Evolutionary conservation across 2,113 vertebrate species (phyloP).

Genomic region (Melanocharis versteri): DNA sequence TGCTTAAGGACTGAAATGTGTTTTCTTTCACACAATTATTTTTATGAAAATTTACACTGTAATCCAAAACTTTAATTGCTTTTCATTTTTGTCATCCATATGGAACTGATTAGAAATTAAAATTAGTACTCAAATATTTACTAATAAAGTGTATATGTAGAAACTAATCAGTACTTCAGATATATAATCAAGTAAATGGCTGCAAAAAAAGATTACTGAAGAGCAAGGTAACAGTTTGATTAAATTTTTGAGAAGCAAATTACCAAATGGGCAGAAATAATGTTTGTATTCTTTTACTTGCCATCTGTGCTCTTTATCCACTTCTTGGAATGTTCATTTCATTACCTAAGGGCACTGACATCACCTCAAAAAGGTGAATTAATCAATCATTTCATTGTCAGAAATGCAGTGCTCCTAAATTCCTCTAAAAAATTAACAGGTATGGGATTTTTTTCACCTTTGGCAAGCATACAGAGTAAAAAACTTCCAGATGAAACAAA

Average conservation of each 20-base stretch:
- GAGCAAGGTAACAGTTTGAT: not conserved
- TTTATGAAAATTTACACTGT: not conserved
- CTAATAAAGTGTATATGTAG: not conserved
- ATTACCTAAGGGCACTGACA: not conserved
- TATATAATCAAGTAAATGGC: not conserved
- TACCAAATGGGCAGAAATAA: not conserved
- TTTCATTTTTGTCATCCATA: not conserved
- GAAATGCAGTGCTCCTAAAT: not conserved
- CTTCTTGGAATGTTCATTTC: not conserved
- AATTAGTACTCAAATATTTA: not conserved
- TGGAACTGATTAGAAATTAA: not conserved
- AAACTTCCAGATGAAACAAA: not conserved
- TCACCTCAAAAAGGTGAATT: not conserved
- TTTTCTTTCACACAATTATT: not conserved
- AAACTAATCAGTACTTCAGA: not conserved
- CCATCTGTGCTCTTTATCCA: not conserved
- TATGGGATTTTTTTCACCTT: not conserved
- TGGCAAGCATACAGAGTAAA: not conserved
- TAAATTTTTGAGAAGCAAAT: not conserved
- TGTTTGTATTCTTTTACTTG: not conserved
- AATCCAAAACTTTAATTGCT: not conserved
- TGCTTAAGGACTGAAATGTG: not conserved
- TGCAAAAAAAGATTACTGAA: not conserved
- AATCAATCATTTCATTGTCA: not conserved
- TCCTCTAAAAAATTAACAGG: not conserved